Percentiles rank a stretch among this genome's conserved stretches.
Conservation (phyloP, 2,113 vertebrate species). For the Pluvianellus socialis region DNA sequence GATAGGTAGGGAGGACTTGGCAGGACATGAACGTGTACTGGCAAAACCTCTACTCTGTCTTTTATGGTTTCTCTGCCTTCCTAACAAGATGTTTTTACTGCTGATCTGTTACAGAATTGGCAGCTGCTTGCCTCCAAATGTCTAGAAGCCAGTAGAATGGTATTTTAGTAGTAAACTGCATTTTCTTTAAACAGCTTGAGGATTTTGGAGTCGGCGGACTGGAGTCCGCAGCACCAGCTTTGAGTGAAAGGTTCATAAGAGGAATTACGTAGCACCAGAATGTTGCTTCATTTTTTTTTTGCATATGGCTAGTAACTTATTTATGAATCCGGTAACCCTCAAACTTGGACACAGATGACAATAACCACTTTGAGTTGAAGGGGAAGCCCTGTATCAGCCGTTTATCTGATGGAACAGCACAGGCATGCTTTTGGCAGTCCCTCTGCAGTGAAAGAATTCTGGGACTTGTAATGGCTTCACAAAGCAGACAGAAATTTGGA, state of each 20-base stretch:
- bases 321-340: slow-evolving; percentile 2
- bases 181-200: slow-evolving; percentile 46
- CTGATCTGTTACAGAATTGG: slow-evolving; percentile 48
- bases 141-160: slow-evolving; percentile 37
- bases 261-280: neutral
- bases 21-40: slow-evolving; percentile 25
- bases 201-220: slow-evolving; percentile 11
- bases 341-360: slow-evolving; percentile 25
- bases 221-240: neutral
- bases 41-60: slow-evolving; percentile 27
- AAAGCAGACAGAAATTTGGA: slow-evolving; percentile 38
- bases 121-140: slow-evolving; percentile 58
- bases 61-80: slow-evolving; percentile 52
- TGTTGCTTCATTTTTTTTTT: neutral
- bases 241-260: slow-evolving; percentile 21
- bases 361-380: neutral
- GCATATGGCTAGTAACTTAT: neutral
- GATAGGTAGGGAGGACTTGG: slow-evolving; percentile 52
- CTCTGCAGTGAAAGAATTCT: neutral
- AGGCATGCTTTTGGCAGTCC: neutral
- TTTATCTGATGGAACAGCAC: neutral
- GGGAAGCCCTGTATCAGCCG: slow-evolving; percentile 6
- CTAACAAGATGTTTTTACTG: slow-evolving; percentile 59
- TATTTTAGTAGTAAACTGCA: slow-evolving; percentile 42
- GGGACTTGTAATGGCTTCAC: neutral